Evolutionary conservation across 2,113 vertebrate genomes (phyloP), one percentile per base, ranked within the genome.

Genomic region (Columba livia): DNA sequence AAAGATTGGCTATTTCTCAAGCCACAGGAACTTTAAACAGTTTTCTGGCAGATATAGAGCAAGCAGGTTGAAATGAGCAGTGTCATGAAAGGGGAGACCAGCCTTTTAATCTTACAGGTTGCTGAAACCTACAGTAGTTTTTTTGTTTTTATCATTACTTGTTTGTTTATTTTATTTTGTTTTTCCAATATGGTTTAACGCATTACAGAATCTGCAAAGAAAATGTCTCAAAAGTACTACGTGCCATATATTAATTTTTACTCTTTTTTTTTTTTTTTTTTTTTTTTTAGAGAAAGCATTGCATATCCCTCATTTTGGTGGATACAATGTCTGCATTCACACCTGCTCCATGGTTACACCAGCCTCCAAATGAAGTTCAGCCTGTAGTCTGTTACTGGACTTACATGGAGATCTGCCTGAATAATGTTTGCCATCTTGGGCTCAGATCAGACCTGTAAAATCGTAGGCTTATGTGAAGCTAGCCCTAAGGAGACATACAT

Each of bases 1-100:
- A 92, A 96, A 92, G 84, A 36, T 0, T 98, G 98, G 97, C 90
- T 80, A 79, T 83, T 79, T 72, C 92, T 95, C 97, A 98, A 98
- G 75, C 97, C 97, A 97, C 97, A 97, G 78, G 96, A 98, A 97
- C 96, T 98, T 97, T 90, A 95, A 98, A 94, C 94, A 94, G 96
- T 97, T 97, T 97, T 74, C 94, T 88, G 81, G 85, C 95, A 96
- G 88, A 74, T 93, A 81, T 9, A 53, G 84, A 80, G 75, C 50
- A 97, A 96, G 92, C 96, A 97, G 96, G 97, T 98, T 97, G 91
- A 97, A 97, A 92, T 79, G 71, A 38, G 42, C 61, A 96, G 81
- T 69, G 36, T 82, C 87, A 96, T 96, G 90, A 97, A 98, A 97
- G 78, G 47, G 32, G 34, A 93, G 88, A 86, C 86, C 47, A 89